Base-by-base conservation (phyloP, 2,797 vertebrate genomes). In the Neoniphon sammara region DNA sequence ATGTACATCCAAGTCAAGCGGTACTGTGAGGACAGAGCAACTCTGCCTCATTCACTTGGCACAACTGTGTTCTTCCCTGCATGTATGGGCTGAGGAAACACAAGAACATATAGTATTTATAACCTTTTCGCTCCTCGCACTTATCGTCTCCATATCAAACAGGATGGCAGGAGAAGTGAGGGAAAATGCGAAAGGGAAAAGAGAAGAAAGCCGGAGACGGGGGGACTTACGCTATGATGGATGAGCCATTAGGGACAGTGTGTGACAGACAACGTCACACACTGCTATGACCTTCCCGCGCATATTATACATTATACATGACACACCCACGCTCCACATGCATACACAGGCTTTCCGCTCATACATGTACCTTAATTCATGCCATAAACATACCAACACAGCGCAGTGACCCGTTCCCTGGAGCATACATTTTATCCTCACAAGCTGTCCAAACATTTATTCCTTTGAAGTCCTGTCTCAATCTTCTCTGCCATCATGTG, bases 381-480 rank as follows among this genome's bases (percentile, higher is more conserved):
- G 70, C 71, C 70, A 55, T 17, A 68, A 78, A 69, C 27, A 60
- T 20, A 80, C 53, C 65, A 59, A 60, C 66, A 66, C 14, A 12
- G 64, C 21, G 47, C 69, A 78, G 47, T 76, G 82, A 81, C 77
- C 81, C 36, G 30, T 70, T 70, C 80, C 80, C 58, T 72, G 61
- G 57, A 85, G 69, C 72, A 75, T 70, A 60, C 20, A n/a, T 25
- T 81, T 47, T 64, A 66, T 60, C 78, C 64, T 76, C 69, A 49
- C 76, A 82, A 83, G 73, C 81, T 87, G 83, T 88, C 85, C 80
- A 86, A 83, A 83, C 75, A 81, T 75, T 77, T 80, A 70, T 68
- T 53, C 63, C 60, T 78, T 70, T 82, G 75, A 86, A 87, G 71
- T 62, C 72, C 64, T 2, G 66, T 78, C 65, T 80, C 73, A 5